Conservation (phyloP, 1,140 invertebrate genomes). For the Apocrypta bakeri region DNA sequence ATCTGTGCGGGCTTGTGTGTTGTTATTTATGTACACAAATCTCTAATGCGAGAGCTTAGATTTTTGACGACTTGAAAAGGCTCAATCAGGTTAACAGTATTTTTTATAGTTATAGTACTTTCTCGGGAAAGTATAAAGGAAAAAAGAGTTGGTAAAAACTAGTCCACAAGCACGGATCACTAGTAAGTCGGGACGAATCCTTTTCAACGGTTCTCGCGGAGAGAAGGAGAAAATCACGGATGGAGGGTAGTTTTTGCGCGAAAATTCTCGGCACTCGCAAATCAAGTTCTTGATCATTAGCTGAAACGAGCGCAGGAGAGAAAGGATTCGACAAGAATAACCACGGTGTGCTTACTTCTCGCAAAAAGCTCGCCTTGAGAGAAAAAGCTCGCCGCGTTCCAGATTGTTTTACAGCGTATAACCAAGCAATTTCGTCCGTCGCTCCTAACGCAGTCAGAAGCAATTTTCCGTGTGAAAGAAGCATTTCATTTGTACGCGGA, state of each 20-base stretch:
- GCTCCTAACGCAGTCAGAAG: neutral
- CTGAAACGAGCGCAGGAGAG: neutral
- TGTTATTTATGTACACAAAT: too few species aligned
- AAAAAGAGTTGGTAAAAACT: neutral
- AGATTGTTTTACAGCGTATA: constrained; percentile 10
- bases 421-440: neutral
- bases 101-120: too few species aligned
- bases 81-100: too few species aligned
- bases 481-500: neutral
- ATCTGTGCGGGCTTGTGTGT: neutral
- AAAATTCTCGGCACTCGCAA: neutral
- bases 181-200: neutral
- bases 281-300: neutral
- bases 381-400: neutral
- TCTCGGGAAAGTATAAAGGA: too few species aligned
- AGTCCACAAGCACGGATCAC: neutral
- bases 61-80: too few species aligned
- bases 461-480: constrained; percentile 7
- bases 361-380: neutral
- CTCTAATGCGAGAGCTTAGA: too few species aligned
- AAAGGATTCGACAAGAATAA: constrained; percentile 2
- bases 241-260: neutral
- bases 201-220: neutral
- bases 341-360: neutral
- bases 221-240: neutral